phyloP scores from a whole-genome alignment of 2,888 invertebrate species.

The Rhopalosiphum nymphaeae region DNA sequence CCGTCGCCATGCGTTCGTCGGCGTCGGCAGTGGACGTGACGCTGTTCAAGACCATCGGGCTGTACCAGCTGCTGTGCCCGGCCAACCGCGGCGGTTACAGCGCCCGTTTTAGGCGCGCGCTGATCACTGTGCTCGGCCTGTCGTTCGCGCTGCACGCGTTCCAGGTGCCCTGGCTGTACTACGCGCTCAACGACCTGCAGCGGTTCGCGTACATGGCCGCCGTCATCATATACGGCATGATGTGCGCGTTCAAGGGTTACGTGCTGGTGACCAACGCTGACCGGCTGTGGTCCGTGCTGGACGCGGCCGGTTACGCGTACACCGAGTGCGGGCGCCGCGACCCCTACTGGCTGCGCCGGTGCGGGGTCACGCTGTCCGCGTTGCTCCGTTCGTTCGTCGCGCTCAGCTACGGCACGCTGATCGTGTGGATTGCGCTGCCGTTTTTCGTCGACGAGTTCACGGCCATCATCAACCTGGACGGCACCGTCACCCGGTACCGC shows the following conservation, averaged over 20 bases:
- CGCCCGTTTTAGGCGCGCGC: background rate
- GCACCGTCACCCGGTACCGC: background rate
- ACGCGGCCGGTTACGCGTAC: constrained; percentile 10
- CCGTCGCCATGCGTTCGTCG: background rate
- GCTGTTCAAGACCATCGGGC: constrained; percentile 19
- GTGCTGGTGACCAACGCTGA: background rate
- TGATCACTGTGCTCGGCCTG: background rate
- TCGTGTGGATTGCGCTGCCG: background rate
- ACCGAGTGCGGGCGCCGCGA: background rate
- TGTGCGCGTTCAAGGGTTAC: constrained; percentile 7
- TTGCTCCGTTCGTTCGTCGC: background rate
- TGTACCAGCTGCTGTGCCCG: background rate
- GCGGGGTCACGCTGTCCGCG: background rate
- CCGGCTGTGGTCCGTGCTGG: background rate
- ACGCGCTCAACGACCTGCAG: background rate
- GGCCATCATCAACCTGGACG: background rate
- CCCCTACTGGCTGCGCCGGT: background rate
- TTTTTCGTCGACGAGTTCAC: too few relatives aligned
- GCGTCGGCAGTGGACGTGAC: background rate
- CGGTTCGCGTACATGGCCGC: background rate
- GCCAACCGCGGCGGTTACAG: background rate
- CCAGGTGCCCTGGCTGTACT: background rate
- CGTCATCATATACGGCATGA: background rate
- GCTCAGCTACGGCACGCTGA: background rate
- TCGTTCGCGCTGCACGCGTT: background rate